Evolutionary conservation across 2,888 invertebrate species (phyloP).

Genomic region (Ferrisia virgata): DNA sequence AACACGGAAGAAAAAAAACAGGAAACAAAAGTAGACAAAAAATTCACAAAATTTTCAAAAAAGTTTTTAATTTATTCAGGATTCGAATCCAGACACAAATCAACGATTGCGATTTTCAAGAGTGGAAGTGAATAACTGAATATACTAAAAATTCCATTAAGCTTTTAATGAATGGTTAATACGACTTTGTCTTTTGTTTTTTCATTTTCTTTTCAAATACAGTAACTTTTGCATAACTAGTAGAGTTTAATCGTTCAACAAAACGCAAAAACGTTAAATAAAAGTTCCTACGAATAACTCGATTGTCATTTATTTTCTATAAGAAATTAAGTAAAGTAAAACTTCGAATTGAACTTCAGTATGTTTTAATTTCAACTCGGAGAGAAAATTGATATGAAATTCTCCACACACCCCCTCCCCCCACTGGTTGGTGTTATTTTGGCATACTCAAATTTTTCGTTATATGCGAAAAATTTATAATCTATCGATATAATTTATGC

Average conservation of each 20-base stretch:
- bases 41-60: background rate
- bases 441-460: too few relatives aligned
- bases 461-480: too few relatives aligned
- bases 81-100: background rate
- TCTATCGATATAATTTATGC: too few relatives aligned
- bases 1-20: too few relatives aligned
- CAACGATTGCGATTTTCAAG: background rate
- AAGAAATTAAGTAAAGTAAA: background rate
- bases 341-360: background rate
- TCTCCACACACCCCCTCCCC: too few relatives aligned
- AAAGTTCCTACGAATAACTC: background rate
- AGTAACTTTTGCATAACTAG: background rate
- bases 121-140: too few relatives aligned
- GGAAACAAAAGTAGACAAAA: background rate
- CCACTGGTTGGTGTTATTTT: too few relatives aligned
- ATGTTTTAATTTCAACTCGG: background rate
- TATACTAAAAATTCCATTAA: background rate
- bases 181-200: background rate
- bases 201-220: background rate
- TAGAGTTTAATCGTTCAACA: background rate
- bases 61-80: background rate
- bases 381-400: background rate
- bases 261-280: background rate
- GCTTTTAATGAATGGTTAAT: constrained; percentile 14
- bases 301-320: background rate